phyloP scores from a whole-genome alignment of 2,888 invertebrate genomes.

The Crematogaster levior region DNA sequence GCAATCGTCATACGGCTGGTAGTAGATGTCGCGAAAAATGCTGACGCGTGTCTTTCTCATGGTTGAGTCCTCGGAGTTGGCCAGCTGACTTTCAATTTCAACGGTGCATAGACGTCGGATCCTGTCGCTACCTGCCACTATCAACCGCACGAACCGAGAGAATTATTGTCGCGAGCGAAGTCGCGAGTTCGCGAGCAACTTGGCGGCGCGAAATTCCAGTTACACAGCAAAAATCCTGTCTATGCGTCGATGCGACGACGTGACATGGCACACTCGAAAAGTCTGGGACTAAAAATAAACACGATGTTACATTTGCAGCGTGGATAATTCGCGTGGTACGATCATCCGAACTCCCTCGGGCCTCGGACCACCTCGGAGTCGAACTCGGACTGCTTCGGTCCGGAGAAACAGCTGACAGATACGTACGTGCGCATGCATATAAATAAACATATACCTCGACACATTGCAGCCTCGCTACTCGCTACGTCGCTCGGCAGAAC shows the following conservation, averaged over 20 bases:
- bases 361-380: no score
- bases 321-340: slow-evolving; percentile 65
- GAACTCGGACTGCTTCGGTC: neutral
- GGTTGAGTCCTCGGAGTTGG: slow-evolving; percentile 43
- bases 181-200: slow-evolving; percentile 54
- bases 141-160: neutral
- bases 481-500: no score
- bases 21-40: slow-evolving; percentile 86
- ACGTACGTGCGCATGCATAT: neutral
- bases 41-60: slow-evolving; percentile 82
- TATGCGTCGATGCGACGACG: slow-evolving; percentile 57
- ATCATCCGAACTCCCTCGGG: slow-evolving; percentile 38
- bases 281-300: slow-evolving; percentile 78
- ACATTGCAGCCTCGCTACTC: neutral
- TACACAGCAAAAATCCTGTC: slow-evolving; percentile 74
- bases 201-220: slow-evolving; percentile 72
- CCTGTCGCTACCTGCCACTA: slow-evolving; percentile 35
- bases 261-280: slow-evolving; percentile 74
- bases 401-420: slow-evolving; percentile 14
- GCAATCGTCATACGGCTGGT: slow-evolving; percentile 86
- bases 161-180: slow-evolving; percentile 22
- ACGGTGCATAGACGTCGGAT: slow-evolving; percentile 47
- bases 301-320: slow-evolving; percentile 61
- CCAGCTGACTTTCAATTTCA: slow-evolving; percentile 48
- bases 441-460: no score